Conservation (phyloP, 2,797 vertebrate species). For the Poliocrania exsul region DNA sequence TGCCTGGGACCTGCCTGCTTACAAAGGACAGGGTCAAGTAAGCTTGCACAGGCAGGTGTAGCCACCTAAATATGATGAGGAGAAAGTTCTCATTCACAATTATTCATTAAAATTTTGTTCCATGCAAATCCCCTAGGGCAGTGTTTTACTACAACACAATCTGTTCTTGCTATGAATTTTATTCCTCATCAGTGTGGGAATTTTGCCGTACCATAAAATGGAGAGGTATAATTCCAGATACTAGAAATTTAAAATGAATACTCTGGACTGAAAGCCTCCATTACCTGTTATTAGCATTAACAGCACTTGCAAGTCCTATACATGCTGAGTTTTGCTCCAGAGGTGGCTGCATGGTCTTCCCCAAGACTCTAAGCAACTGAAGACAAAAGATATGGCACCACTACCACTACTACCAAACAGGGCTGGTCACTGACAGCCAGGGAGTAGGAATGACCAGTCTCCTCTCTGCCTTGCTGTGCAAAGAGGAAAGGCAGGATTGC, state of each 20-base stretch:
- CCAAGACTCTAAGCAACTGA: not conserved
- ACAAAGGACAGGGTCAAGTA: not conserved
- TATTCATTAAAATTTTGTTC: not conserved
- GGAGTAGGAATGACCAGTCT: not conserved
- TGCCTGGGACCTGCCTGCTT: not conserved
- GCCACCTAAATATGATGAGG: accelerated
- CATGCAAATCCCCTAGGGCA: not conserved
- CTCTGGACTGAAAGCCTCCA: not conserved
- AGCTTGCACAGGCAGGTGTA: not conserved
- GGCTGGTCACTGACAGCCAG: not conserved
- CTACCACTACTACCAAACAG: not conserved
- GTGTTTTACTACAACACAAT: not conserved
- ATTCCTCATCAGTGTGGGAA: not conserved
- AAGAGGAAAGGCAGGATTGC: not conserved
- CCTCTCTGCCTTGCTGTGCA: not conserved
- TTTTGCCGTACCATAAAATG: not conserved
- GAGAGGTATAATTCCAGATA: not conserved
- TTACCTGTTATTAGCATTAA: not conserved
- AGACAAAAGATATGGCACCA: not conserved
- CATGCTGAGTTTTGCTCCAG: not conserved
- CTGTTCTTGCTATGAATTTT: not conserved
- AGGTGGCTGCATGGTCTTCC: not conserved
- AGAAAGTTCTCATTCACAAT: not conserved
- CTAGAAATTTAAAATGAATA: not conserved
- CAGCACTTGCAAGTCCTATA: not conserved